phyloP scores from a whole-genome alignment of 2,888 invertebrate genomes.

The Pseudolycoriella hygida region DNA sequence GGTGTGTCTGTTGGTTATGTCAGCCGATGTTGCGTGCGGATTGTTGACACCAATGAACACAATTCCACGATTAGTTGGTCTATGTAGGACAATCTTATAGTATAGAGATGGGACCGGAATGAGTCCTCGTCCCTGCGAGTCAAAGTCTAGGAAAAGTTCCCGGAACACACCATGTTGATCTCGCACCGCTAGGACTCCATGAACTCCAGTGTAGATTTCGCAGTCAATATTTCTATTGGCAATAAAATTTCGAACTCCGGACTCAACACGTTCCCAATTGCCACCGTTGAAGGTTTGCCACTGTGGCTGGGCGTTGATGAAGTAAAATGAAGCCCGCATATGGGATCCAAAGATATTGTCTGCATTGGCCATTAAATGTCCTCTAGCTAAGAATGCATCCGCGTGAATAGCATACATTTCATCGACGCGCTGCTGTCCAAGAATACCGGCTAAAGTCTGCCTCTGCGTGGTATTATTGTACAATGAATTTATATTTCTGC shows the following conservation, averaged over 20 bases:
- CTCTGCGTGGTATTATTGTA: conserved; percentile 25
- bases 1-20: conserved; percentile 20
- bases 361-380: conserved; percentile 34
- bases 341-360: conserved; percentile 34
- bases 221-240: conserved; percentile 21
- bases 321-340: conserved; percentile 34
- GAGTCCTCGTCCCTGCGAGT: conserved; percentile 18
- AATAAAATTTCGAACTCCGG: conserved; percentile 29
- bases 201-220: conserved; percentile 37
- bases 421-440: conserved; percentile 17
- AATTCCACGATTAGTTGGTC: conserved; percentile 27
- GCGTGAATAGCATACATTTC: conserved; percentile 15
- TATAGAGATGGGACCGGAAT: conserved; percentile 37
- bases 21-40: conserved; percentile 18
- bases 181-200: conserved; percentile 34
- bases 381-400: conserved; percentile 28
- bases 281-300: conserved; percentile 39
- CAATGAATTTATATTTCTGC: conserved; percentile 19
- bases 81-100: conserved; percentile 39
- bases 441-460: conserved; percentile 20
- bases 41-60: conserved; percentile 34
- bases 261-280: conserved; percentile 37
- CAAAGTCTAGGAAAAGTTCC: conserved; percentile 22
- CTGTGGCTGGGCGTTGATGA: conserved; percentile 36
- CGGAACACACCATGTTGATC: conserved; percentile 26